phyloP scores from a whole-genome alignment of 2,888 invertebrate species.

The Antheraea yamamai region DNA sequence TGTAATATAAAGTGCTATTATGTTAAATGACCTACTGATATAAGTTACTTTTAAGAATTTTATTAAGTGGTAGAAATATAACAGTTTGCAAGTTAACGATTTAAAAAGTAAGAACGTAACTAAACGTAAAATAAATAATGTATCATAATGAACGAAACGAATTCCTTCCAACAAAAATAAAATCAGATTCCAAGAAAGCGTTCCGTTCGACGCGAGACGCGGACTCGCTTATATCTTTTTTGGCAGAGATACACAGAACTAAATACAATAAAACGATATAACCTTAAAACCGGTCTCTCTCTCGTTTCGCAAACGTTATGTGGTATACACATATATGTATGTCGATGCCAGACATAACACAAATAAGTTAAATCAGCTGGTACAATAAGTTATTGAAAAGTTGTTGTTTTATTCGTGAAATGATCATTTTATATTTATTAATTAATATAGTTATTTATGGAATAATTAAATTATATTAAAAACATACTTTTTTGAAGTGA shows the following conservation, averaged over 20 bases:
- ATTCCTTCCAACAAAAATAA: conserved; percentile 11
- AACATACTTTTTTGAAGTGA: too few relatives aligned
- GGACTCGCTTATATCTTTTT: neutral
- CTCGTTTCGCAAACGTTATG: conserved; percentile 1
- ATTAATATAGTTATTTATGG: too few relatives aligned
- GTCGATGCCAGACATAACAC: neutral
- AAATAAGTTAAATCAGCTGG: neutral
- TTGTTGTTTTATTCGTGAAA: neutral
- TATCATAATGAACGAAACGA: neutral
- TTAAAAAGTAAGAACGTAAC: neutral
- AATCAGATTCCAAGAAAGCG: conserved; percentile 10
- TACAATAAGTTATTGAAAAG: neutral
- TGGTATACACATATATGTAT: neutral
- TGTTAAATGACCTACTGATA: too few relatives aligned
- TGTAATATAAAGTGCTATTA: too few relatives aligned
- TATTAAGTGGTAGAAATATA: too few relatives aligned
- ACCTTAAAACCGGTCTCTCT: conserved; percentile 13
- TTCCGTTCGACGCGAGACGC: neutral
- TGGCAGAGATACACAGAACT: conserved; percentile 9
- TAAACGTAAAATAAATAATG: neutral
- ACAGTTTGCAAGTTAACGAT: neutral
- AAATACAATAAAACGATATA: conserved; percentile 5
- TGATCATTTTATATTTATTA: too few relatives aligned
- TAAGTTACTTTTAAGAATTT: too few relatives aligned
- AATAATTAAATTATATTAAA: too few relatives aligned